Percentiles rank a stretch among this genome's conserved stretches.
Conservation (phyloP, 2,113 vertebrate genomes). For the Plecturocebus donacophilus region DNA sequence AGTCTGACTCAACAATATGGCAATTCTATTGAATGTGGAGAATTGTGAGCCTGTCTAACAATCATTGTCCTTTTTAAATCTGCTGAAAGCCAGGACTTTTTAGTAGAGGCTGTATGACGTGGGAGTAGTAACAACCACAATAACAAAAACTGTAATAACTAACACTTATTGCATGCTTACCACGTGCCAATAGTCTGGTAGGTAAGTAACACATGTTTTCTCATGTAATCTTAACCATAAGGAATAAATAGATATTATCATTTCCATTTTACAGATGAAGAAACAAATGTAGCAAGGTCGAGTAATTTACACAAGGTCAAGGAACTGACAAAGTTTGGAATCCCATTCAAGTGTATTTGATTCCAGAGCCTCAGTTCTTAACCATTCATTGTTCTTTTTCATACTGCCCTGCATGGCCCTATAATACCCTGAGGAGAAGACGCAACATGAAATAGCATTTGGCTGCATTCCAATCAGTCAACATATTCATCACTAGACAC, state of each 20-base stretch:
- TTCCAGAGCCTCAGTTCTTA: constrained; percentile 51
- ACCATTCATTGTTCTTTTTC: constrained; percentile 66
- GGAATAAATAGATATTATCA: constrained; percentile 35
- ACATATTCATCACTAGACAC: constrained; percentile 60
- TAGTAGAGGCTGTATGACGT: neutral
- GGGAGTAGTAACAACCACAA: neutral
- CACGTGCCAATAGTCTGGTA: neutral
- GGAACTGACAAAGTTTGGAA: constrained; percentile 27
- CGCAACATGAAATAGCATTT: constrained; percentile 64
- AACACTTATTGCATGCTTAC: neutral
- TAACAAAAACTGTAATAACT: neutral
- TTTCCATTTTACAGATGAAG: constrained; percentile 73
- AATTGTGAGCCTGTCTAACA: neutral
- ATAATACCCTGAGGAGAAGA: constrained; percentile 64
- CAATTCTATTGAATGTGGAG: neutral
- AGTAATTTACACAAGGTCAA: constrained; percentile 66
- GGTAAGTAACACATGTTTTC: constrained; percentile 2
- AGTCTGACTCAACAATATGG: neutral
- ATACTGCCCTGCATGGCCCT: constrained; percentile 43
- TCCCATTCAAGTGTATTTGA: neutral
- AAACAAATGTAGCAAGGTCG: constrained; percentile 54
- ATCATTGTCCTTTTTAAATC: neutral
- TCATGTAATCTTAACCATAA: constrained; percentile 27
- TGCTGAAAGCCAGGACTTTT: neutral
- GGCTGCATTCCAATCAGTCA: constrained; percentile 76